A percentile compares a stretch with the other conserved stretches of the same genome.
phyloP scores from a whole-genome alignment of 2,797 vertebrate genomes.

The Eospalax fontanierii region DNA sequence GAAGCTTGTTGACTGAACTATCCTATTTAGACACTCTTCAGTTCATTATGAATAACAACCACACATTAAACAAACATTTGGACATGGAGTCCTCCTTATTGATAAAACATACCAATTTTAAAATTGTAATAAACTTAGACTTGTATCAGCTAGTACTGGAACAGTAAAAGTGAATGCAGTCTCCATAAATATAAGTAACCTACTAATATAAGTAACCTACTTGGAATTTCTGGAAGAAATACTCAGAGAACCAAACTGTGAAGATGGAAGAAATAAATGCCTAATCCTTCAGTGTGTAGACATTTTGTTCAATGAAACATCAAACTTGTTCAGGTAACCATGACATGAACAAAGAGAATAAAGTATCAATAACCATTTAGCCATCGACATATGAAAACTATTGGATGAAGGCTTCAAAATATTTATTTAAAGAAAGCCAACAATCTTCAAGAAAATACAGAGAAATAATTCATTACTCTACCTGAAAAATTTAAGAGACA shows the following conservation, averaged over 20 bases:
- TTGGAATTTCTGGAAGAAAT: neutral
- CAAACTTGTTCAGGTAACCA: neutral
- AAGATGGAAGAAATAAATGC: neutral
- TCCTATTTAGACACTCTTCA: no score
- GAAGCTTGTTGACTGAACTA: neutral
- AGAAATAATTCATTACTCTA: neutral
- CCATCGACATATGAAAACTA: neutral
- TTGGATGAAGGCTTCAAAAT: neutral
- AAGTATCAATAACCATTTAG: neutral
- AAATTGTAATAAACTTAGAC: neutral
- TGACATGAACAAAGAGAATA: neutral
- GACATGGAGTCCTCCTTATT: neutral
- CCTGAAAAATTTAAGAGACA: neutral
- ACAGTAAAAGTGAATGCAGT: no score
- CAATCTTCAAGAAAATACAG: neutral
- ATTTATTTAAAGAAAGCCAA: neutral
- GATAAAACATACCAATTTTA: neutral
- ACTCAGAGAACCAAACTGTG: neutral
- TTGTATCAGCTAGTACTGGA: no score
- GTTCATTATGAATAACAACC: neutral
- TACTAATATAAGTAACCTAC: neutral
- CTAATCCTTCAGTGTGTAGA: neutral
- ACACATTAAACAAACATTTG: neutral
- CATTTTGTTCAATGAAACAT: neutral
- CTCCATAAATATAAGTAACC: neutral